Evolutionary conservation across 2,113 vertebrate genomes (phyloP).

Genomic region (Gila orcuttii): DNA sequence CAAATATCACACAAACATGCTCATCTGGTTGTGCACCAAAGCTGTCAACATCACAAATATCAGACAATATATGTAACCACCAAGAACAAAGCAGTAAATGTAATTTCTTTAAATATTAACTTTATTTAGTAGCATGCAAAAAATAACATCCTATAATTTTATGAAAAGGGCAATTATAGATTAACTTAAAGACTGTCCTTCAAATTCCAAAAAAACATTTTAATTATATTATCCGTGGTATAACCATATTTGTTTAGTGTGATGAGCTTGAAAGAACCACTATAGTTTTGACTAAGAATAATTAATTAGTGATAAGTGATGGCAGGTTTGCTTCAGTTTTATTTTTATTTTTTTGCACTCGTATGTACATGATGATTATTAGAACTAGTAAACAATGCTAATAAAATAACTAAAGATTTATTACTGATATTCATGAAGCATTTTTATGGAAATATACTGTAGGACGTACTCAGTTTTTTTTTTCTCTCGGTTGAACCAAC

Average conservation of each 20-base stretch:
- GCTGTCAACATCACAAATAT: background rate
- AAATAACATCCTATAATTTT: background rate
- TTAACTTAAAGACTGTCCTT: background rate
- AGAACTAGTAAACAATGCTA: background rate
- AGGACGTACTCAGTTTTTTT: no score
- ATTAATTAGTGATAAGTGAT: background rate
- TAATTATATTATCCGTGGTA: background rate
- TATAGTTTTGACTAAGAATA: slow-evolving; percentile 9
- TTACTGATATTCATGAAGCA: background rate
- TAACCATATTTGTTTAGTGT: slow-evolving; percentile 30
- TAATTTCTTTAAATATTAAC: background rate
- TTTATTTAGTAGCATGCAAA: background rate
- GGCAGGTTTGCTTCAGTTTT: background rate
- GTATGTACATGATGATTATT: background rate
- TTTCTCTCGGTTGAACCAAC: no score
- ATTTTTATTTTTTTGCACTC: no score
- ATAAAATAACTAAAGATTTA: background rate
- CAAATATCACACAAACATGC: slow-evolving; percentile 9
- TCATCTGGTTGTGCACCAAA: background rate
- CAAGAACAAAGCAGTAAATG: background rate
- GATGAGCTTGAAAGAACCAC: slow-evolving; percentile 19
- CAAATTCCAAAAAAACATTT: background rate
- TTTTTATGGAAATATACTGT: no score
- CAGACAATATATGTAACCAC: background rate
- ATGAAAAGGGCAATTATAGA: background rate